A percentile compares a stretch with the other conserved stretches of the same genome.
Evolutionary conservation across 2,888 invertebrate species (phyloP).

Genomic region (Eledone cirrhosa): DNA sequence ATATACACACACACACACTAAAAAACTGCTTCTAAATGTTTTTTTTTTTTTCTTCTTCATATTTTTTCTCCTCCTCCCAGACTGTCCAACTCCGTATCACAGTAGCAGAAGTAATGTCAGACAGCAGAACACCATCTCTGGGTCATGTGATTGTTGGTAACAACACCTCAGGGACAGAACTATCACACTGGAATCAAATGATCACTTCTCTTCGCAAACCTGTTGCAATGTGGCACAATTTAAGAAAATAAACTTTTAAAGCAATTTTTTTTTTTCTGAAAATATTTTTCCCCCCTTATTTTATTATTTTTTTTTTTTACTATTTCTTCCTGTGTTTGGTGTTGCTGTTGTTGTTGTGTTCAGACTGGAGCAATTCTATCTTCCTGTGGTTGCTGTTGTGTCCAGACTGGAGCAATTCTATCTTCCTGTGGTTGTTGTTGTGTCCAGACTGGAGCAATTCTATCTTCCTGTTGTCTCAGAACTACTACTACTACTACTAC

Average conservation of each 20-base stretch:
- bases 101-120: constrained; percentile 69
- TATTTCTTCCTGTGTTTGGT: no score
- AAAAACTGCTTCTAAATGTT: no score
- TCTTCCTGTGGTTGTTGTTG: no score
- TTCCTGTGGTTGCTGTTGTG: no score
- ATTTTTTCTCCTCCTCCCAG: constrained; percentile 67
- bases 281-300: not conserved
- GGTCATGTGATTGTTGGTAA: constrained; percentile 84
- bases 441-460: no score
- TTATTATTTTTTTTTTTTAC: not conserved
- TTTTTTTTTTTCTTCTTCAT: not conserved
- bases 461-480: no score
- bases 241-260: constrained; percentile 68
- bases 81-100: constrained; percentile 79
- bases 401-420: no score
- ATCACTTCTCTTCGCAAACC: constrained; percentile 81
- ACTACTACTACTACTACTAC: no score
- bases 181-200: constrained; percentile 87
- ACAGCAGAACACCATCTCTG: constrained; percentile 74
- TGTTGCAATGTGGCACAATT: constrained; percentile 85
- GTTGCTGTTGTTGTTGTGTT: no score
- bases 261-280: not conserved
- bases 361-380: no score
- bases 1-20: no score
- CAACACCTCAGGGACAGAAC: constrained; percentile 77